Conservation (phyloP, 2,888 invertebrate species). For the Tenodera sinensis region DNA sequence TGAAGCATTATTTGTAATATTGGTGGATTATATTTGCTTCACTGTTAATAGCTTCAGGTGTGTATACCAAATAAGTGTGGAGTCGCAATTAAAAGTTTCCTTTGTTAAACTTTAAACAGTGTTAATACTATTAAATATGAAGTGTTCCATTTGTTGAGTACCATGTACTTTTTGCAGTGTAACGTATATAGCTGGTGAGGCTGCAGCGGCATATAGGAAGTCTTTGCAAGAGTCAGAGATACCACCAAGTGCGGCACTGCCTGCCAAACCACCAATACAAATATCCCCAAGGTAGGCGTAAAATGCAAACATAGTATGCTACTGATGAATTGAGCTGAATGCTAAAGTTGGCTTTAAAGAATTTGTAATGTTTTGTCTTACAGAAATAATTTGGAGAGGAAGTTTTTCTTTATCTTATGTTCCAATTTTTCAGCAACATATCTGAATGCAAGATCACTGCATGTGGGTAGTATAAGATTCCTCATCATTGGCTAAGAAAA, state of each 20-base stretch:
- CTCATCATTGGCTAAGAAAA: neutral
- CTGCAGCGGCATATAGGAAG: constrained; percentile 50
- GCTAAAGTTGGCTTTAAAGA: neutral
- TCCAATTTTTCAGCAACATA: neutral
- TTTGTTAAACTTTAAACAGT: too few species aligned
- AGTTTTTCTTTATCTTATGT: neutral
- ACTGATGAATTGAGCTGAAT: neutral
- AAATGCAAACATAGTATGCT: neutral
- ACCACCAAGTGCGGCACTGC: constrained; percentile 12
- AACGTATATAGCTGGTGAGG: constrained; percentile 53
- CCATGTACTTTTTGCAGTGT: constrained; percentile 45
- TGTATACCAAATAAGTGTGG: too few species aligned
- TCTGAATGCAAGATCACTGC: neutral
- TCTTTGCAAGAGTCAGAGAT: constrained; percentile 39
- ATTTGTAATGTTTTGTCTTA: neutral
- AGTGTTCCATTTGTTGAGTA: too few species aligned
- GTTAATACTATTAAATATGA: too few species aligned
- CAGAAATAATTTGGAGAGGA: neutral
- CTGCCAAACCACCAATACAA: constrained; percentile 32
- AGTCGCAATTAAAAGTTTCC: too few species aligned
- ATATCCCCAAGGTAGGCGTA: constrained; percentile 37
- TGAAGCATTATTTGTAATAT: too few species aligned
- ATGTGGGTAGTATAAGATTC: neutral
- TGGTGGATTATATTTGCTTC: too few species aligned
- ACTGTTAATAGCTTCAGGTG: too few species aligned